Evolutionary conservation across 2,888 invertebrate genomes (phyloP).

Genomic region (Cecidostiba fungosa): DNA sequence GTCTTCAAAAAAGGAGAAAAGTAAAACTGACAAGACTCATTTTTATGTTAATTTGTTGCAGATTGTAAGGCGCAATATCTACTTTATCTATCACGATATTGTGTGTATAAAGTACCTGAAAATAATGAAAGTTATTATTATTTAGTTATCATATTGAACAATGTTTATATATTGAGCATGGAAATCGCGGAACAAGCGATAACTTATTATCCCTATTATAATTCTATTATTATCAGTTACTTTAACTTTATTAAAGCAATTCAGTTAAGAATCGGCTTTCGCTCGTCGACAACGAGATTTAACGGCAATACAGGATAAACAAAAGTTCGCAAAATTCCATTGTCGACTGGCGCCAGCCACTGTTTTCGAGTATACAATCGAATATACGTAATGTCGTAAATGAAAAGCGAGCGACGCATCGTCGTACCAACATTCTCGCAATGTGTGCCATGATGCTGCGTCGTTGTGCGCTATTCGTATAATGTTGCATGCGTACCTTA

Average conservation of each 20-base stretch:
- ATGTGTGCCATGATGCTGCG: slow-evolving; percentile 63
- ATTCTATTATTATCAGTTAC: slow-evolving; percentile 55
- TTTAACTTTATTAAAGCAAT: slow-evolving; percentile 53
- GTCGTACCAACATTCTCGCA: slow-evolving; percentile 56
- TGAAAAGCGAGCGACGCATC: slow-evolving; percentile 53
- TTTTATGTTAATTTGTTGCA: slow-evolving; percentile 61
- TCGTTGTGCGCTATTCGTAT: slow-evolving; percentile 52
- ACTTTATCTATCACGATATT: slow-evolving; percentile 76
- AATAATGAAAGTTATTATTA: slow-evolving; percentile 71
- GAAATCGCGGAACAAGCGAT: slow-evolving; percentile 23
- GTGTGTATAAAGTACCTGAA: slow-evolving; percentile 80
- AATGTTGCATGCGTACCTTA: slow-evolving; percentile 58
- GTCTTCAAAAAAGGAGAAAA: slow-evolving; percentile 19
- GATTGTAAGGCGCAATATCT: slow-evolving; percentile 67
- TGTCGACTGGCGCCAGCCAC: slow-evolving; percentile 15
- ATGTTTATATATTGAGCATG: slow-evolving; percentile 58
- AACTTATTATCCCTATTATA: slow-evolving; percentile 47
- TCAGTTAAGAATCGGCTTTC: slow-evolving; percentile 6
- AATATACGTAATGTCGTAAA: slow-evolving; percentile 50
- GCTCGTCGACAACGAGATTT: neutral
- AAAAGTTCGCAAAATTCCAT: neutral
- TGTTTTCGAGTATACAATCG: slow-evolving; percentile 57
- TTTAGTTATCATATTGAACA: slow-evolving; percentile 59
- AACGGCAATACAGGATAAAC: neutral
- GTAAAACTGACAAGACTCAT: slow-evolving; percentile 55